These are phyloP conservation scores for Pheosia tremula DNA, from an alignment of 2,888 invertebrate species.

Conservation along the genomic window DNA sequence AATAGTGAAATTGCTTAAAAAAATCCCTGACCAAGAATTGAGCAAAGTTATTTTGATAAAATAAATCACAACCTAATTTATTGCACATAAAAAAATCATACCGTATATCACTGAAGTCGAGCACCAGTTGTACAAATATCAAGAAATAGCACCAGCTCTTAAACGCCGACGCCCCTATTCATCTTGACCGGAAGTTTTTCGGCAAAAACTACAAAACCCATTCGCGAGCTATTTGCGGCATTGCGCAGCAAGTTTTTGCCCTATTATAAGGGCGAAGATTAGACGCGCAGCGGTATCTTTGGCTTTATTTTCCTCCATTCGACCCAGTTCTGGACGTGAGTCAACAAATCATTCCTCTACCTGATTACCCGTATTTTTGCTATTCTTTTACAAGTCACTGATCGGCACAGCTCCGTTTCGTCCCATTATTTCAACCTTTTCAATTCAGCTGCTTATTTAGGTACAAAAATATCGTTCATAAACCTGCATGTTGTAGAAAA, in stretches of 20 bases:
- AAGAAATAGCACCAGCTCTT: slow-evolving; percentile 33
- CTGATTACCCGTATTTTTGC: background rate
- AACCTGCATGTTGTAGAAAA: no score
- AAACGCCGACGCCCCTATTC: slow-evolving; percentile 42
- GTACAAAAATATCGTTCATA: no score
- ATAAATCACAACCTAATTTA: no score
- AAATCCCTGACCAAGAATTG: no score
- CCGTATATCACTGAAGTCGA: slow-evolving; percentile 16
- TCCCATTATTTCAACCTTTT: no score
- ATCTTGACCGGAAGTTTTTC: slow-evolving; percentile 43
- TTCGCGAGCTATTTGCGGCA: slow-evolving; percentile 40
- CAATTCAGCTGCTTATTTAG: no score
- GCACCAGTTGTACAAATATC: slow-evolving; percentile 47
- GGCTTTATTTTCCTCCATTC: slow-evolving; percentile 19
- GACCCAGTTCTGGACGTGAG: background rate
- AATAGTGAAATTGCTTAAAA: no score
- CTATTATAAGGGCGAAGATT: slow-evolving; percentile 51
- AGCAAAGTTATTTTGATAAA: no score
- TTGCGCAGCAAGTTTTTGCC: slow-evolving; percentile 45
- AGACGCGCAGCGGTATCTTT: slow-evolving; percentile 21
- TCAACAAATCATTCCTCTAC: background rate
- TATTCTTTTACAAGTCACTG: background rate
- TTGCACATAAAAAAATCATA: background rate
- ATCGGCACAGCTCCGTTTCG: no score
- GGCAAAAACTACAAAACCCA: slow-evolving; percentile 49